Conservation (phyloP, 2,797 vertebrate species). For the Pempheris klunzingeri region DNA sequence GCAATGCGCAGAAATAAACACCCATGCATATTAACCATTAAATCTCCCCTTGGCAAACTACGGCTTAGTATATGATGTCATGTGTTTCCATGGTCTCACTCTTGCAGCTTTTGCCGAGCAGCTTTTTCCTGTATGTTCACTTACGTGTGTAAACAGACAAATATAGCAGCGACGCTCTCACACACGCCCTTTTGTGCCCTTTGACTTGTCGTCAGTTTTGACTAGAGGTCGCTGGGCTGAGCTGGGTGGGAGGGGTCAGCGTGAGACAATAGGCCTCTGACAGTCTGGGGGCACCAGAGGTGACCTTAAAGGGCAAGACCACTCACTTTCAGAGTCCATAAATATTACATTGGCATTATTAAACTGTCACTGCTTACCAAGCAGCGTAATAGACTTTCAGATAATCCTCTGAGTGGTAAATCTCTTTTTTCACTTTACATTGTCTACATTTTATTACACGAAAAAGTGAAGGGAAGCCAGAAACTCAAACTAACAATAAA, state of each 20-base stretch:
- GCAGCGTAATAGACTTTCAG: constrained; percentile 1
- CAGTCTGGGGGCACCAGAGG: constrained; percentile 36
- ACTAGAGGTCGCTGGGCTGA: constrained; percentile 53
- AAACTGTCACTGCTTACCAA: not conserved
- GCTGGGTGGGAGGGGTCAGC: constrained; percentile 54
- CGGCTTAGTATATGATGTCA: constrained; percentile 50
- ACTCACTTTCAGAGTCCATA: constrained; percentile 43
- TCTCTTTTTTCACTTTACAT: not conserved
- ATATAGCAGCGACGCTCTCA: constrained; percentile 59
- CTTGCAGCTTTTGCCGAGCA: constrained; percentile 46
- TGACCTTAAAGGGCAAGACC: constrained; percentile 53
- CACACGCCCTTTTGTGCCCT: constrained; percentile 35
- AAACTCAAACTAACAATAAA: not conserved
- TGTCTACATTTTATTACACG: not conserved
- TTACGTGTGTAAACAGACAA: constrained; percentile 51
- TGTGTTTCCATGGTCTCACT: constrained; percentile 60
- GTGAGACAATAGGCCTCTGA: constrained; percentile 70
- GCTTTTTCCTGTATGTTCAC: constrained; percentile 42
- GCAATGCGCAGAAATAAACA: constrained; percentile 6
- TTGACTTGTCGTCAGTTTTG: constrained; percentile 61
- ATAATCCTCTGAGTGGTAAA: not conserved
- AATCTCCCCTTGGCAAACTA: not conserved
- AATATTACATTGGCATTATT: constrained; percentile 23
- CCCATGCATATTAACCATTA: not conserved
- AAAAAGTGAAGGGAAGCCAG: not conserved